Evolutionary conservation across 2,888 invertebrate species (phyloP), one percentile per base, ranked within the genome.

Genomic region (Empis stercorea): DNA sequence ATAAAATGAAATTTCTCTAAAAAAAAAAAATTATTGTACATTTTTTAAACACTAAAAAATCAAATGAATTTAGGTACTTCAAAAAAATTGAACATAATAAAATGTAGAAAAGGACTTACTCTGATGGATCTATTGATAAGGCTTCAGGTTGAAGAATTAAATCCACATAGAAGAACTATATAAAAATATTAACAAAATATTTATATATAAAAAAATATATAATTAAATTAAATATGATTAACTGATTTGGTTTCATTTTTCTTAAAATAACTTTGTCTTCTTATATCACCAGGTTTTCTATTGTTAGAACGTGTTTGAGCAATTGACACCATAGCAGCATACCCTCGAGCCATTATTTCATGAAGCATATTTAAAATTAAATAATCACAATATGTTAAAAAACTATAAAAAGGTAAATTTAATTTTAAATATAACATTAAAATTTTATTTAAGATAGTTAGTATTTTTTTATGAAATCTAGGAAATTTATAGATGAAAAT

Each of bases 321-420:
- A 0, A 75, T 71, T 0, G 84, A 73, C 34, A 71, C 73, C 32
- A 73, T 75, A 3, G 57, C 54, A 2, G 74, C 61, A 55, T 85
- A 82, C 4, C 56, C 59, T 23, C 57, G 55, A 23, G 78, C 68
- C 56, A 86, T 70, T 55, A 77, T 74, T 1, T 55, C 56, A 51
- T 83, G 80, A 44, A 85, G 66, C 73, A 83, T 76, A 55, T 77
- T 78, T 52, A 80, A 76, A 40, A 80, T 75, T 72, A 84, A 77
- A 60, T 83, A 84, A 59, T 87, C 87, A 15, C 76, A 72, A 46
- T 80, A 65, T 53, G 78, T 83, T 45, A 87, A 76, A 54, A 82
- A 86, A 59, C 85, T 86, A 58, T 11, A 59, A 65, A 49, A 49
- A 51, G 36, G 10, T 11, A 30, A 32, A 23, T 16, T 10, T 10